Evolutionary conservation across 1,140 invertebrate species (phyloP).

Genomic region (Drosophila baimaii): DNA sequence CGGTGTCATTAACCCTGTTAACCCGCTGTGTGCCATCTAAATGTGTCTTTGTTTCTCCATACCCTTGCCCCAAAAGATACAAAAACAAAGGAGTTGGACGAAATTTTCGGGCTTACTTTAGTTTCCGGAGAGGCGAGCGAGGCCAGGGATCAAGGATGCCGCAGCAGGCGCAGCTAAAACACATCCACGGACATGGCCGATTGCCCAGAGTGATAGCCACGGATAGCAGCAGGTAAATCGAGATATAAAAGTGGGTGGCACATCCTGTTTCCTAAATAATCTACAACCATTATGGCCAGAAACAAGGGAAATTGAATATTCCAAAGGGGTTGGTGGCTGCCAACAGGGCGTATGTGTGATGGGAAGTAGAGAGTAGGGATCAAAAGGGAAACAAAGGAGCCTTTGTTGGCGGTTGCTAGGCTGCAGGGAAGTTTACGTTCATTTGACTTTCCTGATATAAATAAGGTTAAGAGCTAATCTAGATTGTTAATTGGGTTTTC

Average conservation of each 20-base stretch:
- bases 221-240: constrained; percentile 70
- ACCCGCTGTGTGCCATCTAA: constrained; percentile 15
- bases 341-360: constrained; percentile 31
- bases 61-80: constrained; percentile 1
- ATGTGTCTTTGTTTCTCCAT: constrained; percentile 29
- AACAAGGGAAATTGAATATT: constrained; percentile 16
- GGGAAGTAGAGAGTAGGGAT: not conserved
- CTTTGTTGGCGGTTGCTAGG: constrained; percentile 31
- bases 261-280: constrained; percentile 11
- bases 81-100: constrained; percentile 29
- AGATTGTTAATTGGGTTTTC: too few relatives aligned
- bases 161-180: constrained; percentile 62
- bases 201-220: constrained; percentile 61
- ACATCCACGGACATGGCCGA: constrained; percentile 61
- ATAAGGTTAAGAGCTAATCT: not conserved
- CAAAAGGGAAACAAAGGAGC: constrained; percentile 34
- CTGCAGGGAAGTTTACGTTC: not conserved
- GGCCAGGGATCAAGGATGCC: constrained; percentile 55
- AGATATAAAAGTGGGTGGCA: not conserved
- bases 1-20: constrained; percentile 42
- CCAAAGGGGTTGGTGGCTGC: not conserved
- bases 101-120: constrained; percentile 22
- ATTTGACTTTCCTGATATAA: not conserved
- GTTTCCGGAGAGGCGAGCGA: constrained; percentile 1
- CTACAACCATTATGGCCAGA: not conserved